Conservation (phyloP, 1,140 invertebrate genomes). For the Thaumetopoea pityocampa region DNA sequence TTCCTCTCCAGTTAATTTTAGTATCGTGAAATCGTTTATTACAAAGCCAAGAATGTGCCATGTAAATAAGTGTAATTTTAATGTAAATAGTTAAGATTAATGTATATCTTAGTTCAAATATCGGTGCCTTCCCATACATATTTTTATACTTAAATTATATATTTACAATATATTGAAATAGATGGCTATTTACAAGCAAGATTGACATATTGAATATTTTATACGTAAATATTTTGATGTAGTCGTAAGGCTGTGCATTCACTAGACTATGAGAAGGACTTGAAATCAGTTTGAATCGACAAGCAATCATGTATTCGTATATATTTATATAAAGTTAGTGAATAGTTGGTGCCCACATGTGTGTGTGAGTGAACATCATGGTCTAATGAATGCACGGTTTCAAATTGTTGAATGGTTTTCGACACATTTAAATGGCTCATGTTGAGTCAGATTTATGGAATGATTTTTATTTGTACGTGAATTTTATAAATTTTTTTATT, state of each 20-base stretch:
- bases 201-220: constrained; percentile 18
- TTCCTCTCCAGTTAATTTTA: constrained; percentile 21
- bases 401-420: constrained; percentile 48
- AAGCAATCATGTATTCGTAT: too few species aligned
- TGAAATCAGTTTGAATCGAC: not conserved
- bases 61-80: constrained; percentile 44
- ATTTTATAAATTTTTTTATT: constrained; percentile 12
- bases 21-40: constrained; percentile 23
- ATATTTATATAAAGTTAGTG: too few species aligned
- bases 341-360: too few species aligned
- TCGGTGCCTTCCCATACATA: constrained; percentile 35
- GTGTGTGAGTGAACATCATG: too few species aligned
- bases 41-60: constrained; percentile 52
- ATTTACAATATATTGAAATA: constrained; percentile 17
- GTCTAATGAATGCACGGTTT: too few species aligned
- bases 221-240: not conserved
- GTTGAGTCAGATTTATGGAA: constrained; percentile 50
- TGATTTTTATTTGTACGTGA: constrained; percentile 36
- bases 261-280: too few species aligned
- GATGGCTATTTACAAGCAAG: constrained; percentile 20
- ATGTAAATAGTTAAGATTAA: constrained; percentile 28
- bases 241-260: too few species aligned
- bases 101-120: constrained; percentile 35
- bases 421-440: constrained; percentile 54
- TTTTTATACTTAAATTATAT: constrained; percentile 4